Evolutionary conservation across 2,888 invertebrate genomes (phyloP).

Genomic region (Ormia ochracea): DNA sequence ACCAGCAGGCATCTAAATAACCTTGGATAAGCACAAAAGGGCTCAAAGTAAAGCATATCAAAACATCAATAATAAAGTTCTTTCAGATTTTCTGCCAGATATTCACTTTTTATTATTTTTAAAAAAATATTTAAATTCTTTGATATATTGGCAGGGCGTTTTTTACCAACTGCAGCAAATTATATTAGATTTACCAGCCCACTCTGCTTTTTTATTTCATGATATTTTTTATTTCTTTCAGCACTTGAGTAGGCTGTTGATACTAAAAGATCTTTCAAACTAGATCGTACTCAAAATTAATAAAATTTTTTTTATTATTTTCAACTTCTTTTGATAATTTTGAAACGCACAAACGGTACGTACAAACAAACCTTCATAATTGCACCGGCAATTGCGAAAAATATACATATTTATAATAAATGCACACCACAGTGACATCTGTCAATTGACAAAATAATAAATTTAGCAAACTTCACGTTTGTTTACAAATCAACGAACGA

Average conservation of each 20-base stretch:
- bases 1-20: too few relatives aligned
- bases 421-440: constrained; percentile 44
- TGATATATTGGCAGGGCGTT: not conserved
- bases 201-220: not conserved
- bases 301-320: constrained; percentile 4
- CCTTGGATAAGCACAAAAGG: too few relatives aligned
- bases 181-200: constrained; percentile 1
- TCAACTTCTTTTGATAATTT: constrained; percentile 15
- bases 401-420: constrained; percentile 3
- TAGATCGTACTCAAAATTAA: constrained; percentile 19
- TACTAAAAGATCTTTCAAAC: constrained; percentile 24
- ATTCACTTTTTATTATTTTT: not conserved
- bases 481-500: constrained; percentile 16
- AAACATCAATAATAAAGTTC: too few relatives aligned
- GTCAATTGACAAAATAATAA: constrained; percentile 44
- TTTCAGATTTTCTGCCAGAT: too few relatives aligned
- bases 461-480: constrained; percentile 19
- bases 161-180: not conserved
- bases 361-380: not conserved
- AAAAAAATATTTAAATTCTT: not conserved
- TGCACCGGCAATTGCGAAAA: constrained; percentile 29
- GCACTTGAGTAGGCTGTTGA: constrained; percentile 39
- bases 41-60: too few relatives aligned
- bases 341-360: not conserved
- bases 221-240: constrained; percentile 33